Evolutionary conservation across 2,888 invertebrate species (phyloP).

Genomic region (Euplagia quadripunctaria): DNA sequence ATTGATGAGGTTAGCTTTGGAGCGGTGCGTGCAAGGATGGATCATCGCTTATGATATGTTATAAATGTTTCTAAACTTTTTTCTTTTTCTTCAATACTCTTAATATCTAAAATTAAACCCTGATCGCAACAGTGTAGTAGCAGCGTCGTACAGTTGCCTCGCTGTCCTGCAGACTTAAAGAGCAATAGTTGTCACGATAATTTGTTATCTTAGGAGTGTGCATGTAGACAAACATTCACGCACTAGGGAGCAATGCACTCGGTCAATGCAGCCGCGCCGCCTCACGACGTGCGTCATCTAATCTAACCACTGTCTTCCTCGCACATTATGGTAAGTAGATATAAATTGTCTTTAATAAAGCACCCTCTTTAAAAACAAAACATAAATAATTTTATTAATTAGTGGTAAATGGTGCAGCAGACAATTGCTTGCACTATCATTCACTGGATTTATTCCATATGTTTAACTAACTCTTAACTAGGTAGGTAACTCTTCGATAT

Average conservation of each 20-base stretch:
- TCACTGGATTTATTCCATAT: too few species aligned
- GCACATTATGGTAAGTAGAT: conserved; percentile 36
- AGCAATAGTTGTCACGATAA: conserved; percentile 54
- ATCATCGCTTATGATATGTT: too few species aligned
- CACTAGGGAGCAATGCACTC: conserved; percentile 73
- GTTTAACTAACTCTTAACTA: too few species aligned
- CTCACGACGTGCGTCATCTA: conserved; percentile 62
- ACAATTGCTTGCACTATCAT: not conserved
- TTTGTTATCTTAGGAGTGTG: conserved; percentile 69
- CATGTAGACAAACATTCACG: conserved; percentile 69
- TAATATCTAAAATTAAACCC: not conserved
- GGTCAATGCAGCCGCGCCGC: conserved; percentile 53
- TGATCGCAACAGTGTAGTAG: not conserved
- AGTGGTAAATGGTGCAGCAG: not conserved
- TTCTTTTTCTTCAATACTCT: not conserved
- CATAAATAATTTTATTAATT: not conserved
- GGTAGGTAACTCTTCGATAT: too few species aligned
- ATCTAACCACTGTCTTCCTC: conserved; percentile 46
- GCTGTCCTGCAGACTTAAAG: not conserved
- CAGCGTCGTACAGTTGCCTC: not conserved
- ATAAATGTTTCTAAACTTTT: too few species aligned
- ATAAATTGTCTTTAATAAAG: conserved; percentile 48
- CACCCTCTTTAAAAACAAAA: conserved; percentile 20
- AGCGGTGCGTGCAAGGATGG: too few species aligned
- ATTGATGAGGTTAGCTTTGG: not conserved